Conservation (phyloP, 2,113 vertebrate genomes). For the Lichenostomus cassidix region DNA sequence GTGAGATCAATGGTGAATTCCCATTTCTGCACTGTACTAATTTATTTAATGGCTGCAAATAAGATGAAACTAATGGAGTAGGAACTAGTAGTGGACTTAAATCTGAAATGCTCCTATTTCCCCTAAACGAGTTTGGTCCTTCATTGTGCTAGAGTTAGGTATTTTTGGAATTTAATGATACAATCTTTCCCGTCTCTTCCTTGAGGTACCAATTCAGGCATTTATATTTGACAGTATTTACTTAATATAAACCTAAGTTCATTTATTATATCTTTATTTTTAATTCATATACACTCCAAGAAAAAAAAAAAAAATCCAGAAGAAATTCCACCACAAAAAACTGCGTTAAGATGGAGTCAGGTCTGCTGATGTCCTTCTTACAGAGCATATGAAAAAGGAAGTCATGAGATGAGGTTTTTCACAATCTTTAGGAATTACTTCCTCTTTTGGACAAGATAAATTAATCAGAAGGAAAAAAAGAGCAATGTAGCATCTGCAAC, state of each 20-base stretch:
- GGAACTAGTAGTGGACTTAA: slow-evolving; percentile 3
- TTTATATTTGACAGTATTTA: slow-evolving; percentile 57
- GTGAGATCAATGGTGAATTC: slow-evolving; percentile 26
- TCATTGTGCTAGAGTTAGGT: not conserved
- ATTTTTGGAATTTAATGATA: not conserved
- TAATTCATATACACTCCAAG: slow-evolving; percentile 20
- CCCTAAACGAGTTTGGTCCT: not conserved
- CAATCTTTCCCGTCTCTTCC: not conserved
- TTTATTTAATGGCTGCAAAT: slow-evolving; percentile 37
- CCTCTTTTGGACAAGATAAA: not conserved
- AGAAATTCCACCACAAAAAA: slow-evolving; percentile 51
- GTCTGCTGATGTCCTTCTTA: slow-evolving; percentile 25
- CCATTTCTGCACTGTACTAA: slow-evolving; percentile 40
- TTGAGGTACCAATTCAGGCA: slow-evolving; percentile 36
- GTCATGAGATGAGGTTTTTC: not conserved
- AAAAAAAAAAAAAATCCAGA: not conserved
- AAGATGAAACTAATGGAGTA: slow-evolving; percentile 11
- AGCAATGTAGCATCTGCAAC: slow-evolving; percentile 4
- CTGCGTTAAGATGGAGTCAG: slow-evolving; percentile 52
- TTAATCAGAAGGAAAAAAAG: not conserved
- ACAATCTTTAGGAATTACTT: slow-evolving; percentile 9
- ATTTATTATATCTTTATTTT: slow-evolving; percentile 39
- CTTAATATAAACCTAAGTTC: slow-evolving; percentile 20
- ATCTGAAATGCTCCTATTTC: not conserved
- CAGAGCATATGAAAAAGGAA: not conserved